Conservation (phyloP, 2,113 vertebrate genomes). For the Atlantisia rogersi region DNA sequence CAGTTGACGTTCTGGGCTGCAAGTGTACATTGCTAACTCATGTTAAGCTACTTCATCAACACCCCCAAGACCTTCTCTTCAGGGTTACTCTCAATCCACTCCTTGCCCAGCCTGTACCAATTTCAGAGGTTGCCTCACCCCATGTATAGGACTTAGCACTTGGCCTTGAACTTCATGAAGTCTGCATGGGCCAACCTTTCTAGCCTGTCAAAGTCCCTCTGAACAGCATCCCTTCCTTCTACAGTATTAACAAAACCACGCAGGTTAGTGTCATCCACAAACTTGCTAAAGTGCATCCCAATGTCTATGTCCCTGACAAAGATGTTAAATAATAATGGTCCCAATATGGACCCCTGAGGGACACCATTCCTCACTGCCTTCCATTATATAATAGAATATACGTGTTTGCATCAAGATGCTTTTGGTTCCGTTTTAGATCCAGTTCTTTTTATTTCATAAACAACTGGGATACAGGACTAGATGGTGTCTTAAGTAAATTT, state of each 20-base stretch:
- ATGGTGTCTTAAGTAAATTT: too few species aligned
- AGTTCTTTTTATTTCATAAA: too few species aligned
- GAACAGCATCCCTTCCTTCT: not conserved
- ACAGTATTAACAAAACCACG: not conserved
- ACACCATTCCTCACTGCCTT: not conserved
- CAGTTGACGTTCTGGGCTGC: not conserved
- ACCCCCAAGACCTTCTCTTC: not conserved
- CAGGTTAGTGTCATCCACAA: not conserved
- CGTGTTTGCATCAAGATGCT: not conserved
- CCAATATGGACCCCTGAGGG: rapidly evolving
- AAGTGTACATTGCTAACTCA: rapidly evolving
- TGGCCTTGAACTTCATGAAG: not conserved
- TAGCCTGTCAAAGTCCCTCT: not conserved
- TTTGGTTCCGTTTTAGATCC: not conserved
- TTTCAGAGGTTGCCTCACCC: too few species aligned
- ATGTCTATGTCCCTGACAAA: not conserved
- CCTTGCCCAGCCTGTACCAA: too few species aligned
- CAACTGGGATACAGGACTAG: too few species aligned
- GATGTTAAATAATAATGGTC: not conserved
- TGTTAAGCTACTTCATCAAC: not conserved
- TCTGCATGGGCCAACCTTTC: rapidly evolving
- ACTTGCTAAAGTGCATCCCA: not conserved
- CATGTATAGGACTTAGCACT: not conserved
- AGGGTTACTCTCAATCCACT: too few species aligned
- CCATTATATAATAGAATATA: not conserved